Percentiles rank a stretch among this genome's conserved stretches.
Conservation (phyloP, 2,888 invertebrate species). For the Sericinus montela region DNA sequence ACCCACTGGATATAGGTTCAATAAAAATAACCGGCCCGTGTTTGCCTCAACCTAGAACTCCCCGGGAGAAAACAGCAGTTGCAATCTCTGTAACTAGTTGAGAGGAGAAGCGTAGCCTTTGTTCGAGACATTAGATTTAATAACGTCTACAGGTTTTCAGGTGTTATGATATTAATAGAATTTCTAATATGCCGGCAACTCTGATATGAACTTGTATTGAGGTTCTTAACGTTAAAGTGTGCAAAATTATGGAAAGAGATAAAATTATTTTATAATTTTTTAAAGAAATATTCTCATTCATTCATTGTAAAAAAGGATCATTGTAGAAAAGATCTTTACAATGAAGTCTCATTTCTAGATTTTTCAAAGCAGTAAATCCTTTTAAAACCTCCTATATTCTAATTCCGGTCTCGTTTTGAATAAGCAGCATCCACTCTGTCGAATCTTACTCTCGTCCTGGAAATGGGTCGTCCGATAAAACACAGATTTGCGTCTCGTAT, state of each 20-base stretch:
- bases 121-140: background rate
- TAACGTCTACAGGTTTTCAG: background rate
- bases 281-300: too few relatives aligned
- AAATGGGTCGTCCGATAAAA: background rate
- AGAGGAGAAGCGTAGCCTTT: background rate
- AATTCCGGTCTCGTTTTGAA: background rate
- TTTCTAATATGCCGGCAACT: too few relatives aligned
- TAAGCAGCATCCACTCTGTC: slow-evolving; percentile 2
- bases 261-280: too few relatives aligned
- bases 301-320: too few relatives aligned
- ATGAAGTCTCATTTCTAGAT: background rate
- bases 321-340: too few relatives aligned
- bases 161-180: background rate
- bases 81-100: background rate
- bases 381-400: background rate
- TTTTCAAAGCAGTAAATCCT: background rate
- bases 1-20: slow-evolving; percentile 5
- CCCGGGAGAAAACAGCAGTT: background rate
- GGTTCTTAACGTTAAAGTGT: too few relatives aligned
- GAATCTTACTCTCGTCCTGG: background rate
- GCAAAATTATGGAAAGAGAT: too few relatives aligned
- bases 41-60: background rate
- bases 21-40: slow-evolving; percentile 13
- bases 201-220: too few relatives aligned
- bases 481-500: slow-evolving; percentile 15